Base-by-base conservation (phyloP, 2,797 vertebrate species). In the Poecilia picta region DNA sequence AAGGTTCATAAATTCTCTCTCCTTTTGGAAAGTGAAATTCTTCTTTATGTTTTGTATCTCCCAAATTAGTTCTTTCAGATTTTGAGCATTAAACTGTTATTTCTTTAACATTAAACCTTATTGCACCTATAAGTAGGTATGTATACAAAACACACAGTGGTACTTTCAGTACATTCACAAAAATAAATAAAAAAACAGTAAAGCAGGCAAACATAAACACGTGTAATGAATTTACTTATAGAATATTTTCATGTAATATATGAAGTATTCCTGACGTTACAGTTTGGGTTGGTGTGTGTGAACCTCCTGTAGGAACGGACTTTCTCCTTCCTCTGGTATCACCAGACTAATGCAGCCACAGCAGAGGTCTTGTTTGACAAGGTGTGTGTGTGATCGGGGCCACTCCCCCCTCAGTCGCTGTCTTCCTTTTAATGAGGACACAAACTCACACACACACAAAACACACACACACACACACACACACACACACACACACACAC, bases 391-490 rank as follows among this genome's bases (percentile, higher is more conserved):
- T 92, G 91, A 94, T 93, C 89, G 88, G 85, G 76, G 15, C 86
- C 79, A 80, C 83, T 81, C 86, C 85, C 81, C 81, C 88, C 68
- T 83, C 84, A 73, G 87, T 86, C 41, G 49, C 85, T 85, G 71
- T 81, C 78, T 78, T 81, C 76, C 81, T 92, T 92, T 94, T 53
- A 94, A 95, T 94, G 94, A 95, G 91, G 84, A 90, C 89, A 81
- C 28, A 81, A 70, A 83, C 80, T 78, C 75, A 73, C 81, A 82
- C 77, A 81, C 80, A 81, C 81, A 83, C 77, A 83, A n/a, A n/a
- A n/a, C n/a, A n/a, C n/a, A n/a, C 80, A 80, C 80, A 81, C 81
- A 78, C 59, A 83, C 81, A 82, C 78, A 83, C 78, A 80, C 80
- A 81, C 81, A 79, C 57, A 83, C 89, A 81, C 31, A 81, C 72